Evolutionary conservation across 2,888 invertebrate genomes (phyloP), one percentile per base, ranked within the genome.

Genomic region (Perithous albicinctus): DNA sequence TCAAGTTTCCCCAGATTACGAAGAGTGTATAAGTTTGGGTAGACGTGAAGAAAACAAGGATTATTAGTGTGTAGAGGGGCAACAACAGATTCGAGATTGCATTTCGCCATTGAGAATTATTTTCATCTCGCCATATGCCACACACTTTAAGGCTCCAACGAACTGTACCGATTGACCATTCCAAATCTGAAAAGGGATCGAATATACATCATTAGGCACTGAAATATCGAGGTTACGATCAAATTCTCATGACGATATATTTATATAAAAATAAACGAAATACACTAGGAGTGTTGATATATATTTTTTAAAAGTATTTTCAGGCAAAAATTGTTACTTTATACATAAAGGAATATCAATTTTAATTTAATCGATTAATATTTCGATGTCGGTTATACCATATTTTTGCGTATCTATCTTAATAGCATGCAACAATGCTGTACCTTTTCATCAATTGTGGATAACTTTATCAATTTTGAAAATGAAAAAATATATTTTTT

Each of bases 81-180:
- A 63, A 41, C 12, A 73, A 76, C 0, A 81, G 26, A 23, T 67
- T 76, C 5, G 67, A 69, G 8, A 78, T 18, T 5, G 29, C 43
- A 51, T 51, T 61, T 0, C 73, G 69, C 26, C 20, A 70, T 2
- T 10, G 7, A 48, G 63, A 38, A 61, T 32, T 7, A 41, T 38
- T 12, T 15, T 26, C 26, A 29, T 63, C 46, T 1, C 76, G 78
- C 76, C 78, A 83, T 18, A 84, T n/a, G 3, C 84, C 84, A n/a
- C 72, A 51, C 7, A 73, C 41, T 61, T 76, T 76, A 8, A 84
- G 48, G 2, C 63, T 51, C n/a, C 83, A 46, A 51, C 80, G 48
- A 48, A 78, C 78, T n/a, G 51, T 41, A 4, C 74, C 67, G 26
- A 66, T 79, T 8, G 81, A 78, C 84, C 84, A 83, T 70, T 83